Evolutionary conservation across 2,888 invertebrate species (phyloP), one percentile per base, ranked within the genome.

Genomic region (Catocala sponsa): DNA sequence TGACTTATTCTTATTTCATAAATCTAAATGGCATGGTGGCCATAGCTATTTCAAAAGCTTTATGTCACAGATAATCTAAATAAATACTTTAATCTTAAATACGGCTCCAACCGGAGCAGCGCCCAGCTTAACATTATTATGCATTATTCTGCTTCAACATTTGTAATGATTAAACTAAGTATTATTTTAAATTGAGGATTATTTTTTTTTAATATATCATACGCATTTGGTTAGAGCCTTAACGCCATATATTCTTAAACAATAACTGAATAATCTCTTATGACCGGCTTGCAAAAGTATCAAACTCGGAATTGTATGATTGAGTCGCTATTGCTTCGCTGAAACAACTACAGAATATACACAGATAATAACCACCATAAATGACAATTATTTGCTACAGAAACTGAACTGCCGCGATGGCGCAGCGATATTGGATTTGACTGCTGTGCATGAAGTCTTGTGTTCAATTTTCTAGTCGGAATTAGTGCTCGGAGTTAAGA

Each of bases 41-140:
- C 47, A 9, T 56, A 10, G 32, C 42, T 12, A 32, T 57, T 50
- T 50, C 11, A 43, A 35, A 50, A 57, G 56, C 15, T 57, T 56
- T 49, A 42, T 33, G 42, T 15, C 11, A 42, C 32, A 13, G 55
- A 10, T 48, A 55, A 55, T 48, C 48, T 55, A 15, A 55, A 41
- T 41, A 48, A 48, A 55, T 41, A 41, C 41, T 41, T 48, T 25
- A 46, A 47, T 38, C 46, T 48, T 32, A 25, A 25, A 25, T 25
- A 25, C 43, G 33, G 44, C 33, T 44, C 43, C 44, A 33, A 13
- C 43, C 13, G 13, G 33, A 33, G 12, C 11, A 32, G n/a, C 42
- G 32, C 25, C 10, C 25, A 10, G 33, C 35, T 32, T 54, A 35
- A 54, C 33, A 43, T 5, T n/a, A 15, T 15, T 15, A 15, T 15